phyloP scores from a whole-genome alignment of 2,888 invertebrate species.

The Mayetiola destructor region DNA sequence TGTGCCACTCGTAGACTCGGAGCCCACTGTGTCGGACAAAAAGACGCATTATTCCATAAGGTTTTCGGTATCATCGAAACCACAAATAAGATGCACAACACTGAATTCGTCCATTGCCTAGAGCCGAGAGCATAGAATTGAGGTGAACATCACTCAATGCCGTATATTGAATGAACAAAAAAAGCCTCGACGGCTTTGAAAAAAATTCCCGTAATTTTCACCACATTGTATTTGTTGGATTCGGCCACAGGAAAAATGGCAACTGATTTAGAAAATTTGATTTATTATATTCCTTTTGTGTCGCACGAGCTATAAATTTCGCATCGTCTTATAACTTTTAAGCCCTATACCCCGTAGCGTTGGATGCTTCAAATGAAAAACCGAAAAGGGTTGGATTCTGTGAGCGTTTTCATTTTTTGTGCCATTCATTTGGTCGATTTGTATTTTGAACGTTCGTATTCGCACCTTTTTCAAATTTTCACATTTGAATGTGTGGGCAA shows the following conservation, averaged over 20 bases:
- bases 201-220: not conserved
- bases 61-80: not conserved
- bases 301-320: not conserved
- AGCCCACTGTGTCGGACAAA: not conserved
- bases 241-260: not conserved
- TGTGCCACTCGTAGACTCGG: not conserved
- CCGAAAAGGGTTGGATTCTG: not conserved
- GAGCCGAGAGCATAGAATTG: not conserved
- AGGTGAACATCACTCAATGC: constrained; percentile 1
- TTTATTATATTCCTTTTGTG: constrained; percentile 9
- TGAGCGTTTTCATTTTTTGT: not conserved
- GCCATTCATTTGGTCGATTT: not conserved
- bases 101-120: not conserved
- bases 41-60: not conserved
- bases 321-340: not conserved
- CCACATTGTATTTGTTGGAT: not conserved
- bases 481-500: no score
- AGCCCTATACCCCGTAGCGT: no score
- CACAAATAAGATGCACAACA: not conserved
- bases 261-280: constrained; percentile 7
- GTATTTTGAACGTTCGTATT: not conserved
- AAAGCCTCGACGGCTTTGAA: not conserved
- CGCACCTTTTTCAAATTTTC: constrained; percentile 2
- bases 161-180: constrained; percentile 4
- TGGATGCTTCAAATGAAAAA: not conserved